Percentiles rank a stretch among this genome's conserved stretches.
phyloP scores from a whole-genome alignment of 2,888 invertebrate species.

The Pharmacophagus antenor region DNA sequence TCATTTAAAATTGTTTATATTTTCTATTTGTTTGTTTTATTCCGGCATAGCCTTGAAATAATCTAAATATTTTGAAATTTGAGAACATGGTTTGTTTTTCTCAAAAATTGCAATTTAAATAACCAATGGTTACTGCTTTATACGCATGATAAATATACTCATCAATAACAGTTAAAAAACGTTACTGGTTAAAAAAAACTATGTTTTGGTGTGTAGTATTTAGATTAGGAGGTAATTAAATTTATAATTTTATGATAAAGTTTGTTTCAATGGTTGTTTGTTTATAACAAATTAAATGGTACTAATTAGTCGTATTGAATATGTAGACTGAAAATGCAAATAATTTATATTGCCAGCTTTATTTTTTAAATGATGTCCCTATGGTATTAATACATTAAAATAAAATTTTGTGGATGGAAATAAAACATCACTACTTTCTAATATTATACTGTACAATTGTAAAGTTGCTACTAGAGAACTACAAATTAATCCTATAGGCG shows the following conservation, averaged over 20 bases:
- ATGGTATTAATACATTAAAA: too few species aligned
- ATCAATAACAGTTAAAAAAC: too few species aligned
- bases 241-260: neutral
- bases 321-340: too few species aligned
- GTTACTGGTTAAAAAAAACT: too few species aligned
- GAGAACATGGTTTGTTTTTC: neutral
- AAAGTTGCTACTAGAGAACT: too few species aligned
- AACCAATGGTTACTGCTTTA: too few species aligned
- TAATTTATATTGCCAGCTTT: neutral
- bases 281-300: neutral
- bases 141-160: too few species aligned
- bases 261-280: neutral
- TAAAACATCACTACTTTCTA: neutral
- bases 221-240: neutral
- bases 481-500: too few species aligned
- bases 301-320: too few species aligned
- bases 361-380: too few species aligned
- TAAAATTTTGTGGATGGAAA: too few species aligned
- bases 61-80: slow-evolving; percentile 1
- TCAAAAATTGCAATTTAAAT: neutral
- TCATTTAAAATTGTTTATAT: neutral
- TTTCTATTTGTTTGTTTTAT: neutral
- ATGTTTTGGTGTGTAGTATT: neutral
- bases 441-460: too few species aligned
- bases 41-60: neutral